Conservation (phyloP, 2,888 invertebrate species). For the Melanostoma mellinum region DNA sequence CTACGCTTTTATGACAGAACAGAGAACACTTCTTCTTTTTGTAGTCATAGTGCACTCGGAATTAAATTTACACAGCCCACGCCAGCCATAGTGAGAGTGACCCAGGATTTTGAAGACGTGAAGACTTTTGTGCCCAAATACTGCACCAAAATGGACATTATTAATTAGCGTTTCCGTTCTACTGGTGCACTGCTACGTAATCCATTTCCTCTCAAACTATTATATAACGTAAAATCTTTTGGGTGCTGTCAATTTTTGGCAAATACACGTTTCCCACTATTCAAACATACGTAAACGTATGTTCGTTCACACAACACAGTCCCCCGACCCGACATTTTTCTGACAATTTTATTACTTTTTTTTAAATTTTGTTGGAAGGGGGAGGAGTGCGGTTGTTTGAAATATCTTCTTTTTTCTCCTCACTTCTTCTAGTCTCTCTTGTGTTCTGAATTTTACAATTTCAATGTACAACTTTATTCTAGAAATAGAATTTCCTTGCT, state of each 20-base stretch:
- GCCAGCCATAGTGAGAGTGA: slow-evolving; percentile 36
- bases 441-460: slow-evolving; percentile 40
- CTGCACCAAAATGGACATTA: slow-evolving; percentile 13
- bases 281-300: slow-evolving; percentile 12
- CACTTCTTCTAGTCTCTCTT: background rate
- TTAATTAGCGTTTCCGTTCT: slow-evolving; percentile 29
- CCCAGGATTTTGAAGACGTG: slow-evolving; percentile 36
- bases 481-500: slow-evolving; percentile 70
- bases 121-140: slow-evolving; percentile 21
- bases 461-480: slow-evolving; percentile 58
- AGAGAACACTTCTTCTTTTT: background rate
- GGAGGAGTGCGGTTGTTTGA: slow-evolving; percentile 8
- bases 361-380: background rate
- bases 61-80: slow-evolving; percentile 49
- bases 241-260: slow-evolving; percentile 59
- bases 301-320: background rate
- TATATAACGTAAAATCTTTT: slow-evolving; percentile 61
- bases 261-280: slow-evolving; percentile 43
- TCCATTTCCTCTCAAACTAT: slow-evolving; percentile 27
- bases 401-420: slow-evolving; percentile 18
- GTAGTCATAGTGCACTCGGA: slow-evolving; percentile 41
- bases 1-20: slow-evolving; percentile 12
- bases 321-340: slow-evolving; percentile 47
- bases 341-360: slow-evolving; percentile 61
- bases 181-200: slow-evolving; percentile 41